phyloP scores from a whole-genome alignment of 2,888 invertebrate genomes.

The Metallyticus violacea region DNA sequence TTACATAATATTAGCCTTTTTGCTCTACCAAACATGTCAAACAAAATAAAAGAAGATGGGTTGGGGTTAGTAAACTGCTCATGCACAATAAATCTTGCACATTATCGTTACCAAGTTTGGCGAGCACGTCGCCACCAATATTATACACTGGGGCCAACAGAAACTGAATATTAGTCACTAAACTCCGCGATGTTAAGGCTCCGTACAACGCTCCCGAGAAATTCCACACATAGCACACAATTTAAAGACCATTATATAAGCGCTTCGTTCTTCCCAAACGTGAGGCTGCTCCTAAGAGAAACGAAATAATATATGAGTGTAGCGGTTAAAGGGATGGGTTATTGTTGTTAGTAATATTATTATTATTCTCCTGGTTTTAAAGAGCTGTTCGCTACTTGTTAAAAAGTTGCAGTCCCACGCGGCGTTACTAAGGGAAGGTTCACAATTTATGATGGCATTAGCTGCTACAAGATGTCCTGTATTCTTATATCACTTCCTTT shows the following conservation, averaged over 20 bases:
- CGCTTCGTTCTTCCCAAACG: background rate
- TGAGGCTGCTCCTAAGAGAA: background rate
- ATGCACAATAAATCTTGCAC: background rate
- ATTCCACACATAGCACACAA: conserved; percentile 1
- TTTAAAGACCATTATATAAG: conserved; percentile 14
- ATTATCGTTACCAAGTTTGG: background rate
- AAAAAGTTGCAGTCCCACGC: background rate
- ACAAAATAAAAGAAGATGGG: background rate
- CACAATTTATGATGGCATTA: conserved; percentile 17
- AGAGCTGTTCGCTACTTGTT: conserved; percentile 13
- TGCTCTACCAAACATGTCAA: no score
- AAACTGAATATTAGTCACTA: background rate
- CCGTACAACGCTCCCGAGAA: background rate
- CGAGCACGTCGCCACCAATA: background rate
- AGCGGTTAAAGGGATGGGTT: background rate
- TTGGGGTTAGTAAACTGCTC: background rate
- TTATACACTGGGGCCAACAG: background rate
- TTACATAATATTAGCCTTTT: no score
- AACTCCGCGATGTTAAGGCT: background rate
- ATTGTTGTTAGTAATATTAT: background rate
- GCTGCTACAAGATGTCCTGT: conserved; percentile 6
- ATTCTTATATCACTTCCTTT: background rate
- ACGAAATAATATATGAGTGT: conserved; percentile 7
- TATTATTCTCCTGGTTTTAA: conserved; percentile 5
- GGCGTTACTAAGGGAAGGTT: background rate